phyloP scores from a whole-genome alignment of 2,888 invertebrate species.

The Arctia plantaginis region DNA sequence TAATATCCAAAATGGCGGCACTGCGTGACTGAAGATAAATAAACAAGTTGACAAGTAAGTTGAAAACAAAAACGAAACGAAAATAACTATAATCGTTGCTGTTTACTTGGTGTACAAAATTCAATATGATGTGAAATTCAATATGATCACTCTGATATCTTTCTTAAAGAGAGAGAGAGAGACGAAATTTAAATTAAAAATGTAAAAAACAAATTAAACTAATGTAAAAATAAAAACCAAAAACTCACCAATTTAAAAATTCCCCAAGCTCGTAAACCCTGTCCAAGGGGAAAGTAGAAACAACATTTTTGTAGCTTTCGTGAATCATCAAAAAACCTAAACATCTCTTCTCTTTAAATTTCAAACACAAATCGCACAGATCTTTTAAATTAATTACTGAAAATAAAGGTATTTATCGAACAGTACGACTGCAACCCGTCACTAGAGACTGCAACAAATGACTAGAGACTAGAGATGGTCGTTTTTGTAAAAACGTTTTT shows the following conservation, averaged over 20 bases:
- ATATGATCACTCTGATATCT: too few relatives aligned
- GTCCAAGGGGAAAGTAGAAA: not conserved
- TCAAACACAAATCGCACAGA: not conserved
- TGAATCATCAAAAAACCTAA: not conserved
- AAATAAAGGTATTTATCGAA: not conserved
- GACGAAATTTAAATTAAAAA: not conserved
- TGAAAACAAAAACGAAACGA: too few relatives aligned
- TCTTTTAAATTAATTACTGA: not conserved
- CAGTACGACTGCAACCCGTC: not conserved
- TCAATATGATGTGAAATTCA: too few relatives aligned
- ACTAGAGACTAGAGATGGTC: too few relatives aligned
- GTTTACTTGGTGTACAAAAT: too few relatives aligned
- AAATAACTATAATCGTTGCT: not conserved
- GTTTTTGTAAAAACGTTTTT: too few relatives aligned
- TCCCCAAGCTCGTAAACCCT: not conserved
- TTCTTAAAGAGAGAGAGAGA: too few relatives aligned
- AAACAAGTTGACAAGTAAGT: not conserved
- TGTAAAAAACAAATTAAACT: not conserved
- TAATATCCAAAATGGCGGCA: not conserved
- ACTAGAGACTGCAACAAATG: not conserved
- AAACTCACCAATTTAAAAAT: slow-evolving; percentile 4
- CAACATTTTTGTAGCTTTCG: not conserved
- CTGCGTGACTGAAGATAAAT: not conserved
- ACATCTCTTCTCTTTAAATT: not conserved
- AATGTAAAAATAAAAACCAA: not conserved